Conservation (phyloP, 2,888 invertebrate species). For the Drosophila putrida region DNA sequence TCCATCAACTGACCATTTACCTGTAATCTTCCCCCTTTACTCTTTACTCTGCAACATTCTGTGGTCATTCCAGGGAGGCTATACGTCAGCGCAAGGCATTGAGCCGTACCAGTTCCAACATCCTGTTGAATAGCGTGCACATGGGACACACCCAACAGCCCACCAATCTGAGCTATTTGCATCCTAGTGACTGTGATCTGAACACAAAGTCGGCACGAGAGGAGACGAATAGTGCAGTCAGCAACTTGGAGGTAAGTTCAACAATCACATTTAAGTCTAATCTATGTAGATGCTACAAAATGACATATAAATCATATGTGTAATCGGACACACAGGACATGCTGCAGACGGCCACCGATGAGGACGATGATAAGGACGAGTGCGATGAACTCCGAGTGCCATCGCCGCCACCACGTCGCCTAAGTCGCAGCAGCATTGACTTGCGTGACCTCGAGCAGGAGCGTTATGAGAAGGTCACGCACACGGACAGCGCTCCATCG, state of each 20-base stretch:
- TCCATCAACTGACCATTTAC: conserved; percentile 13
- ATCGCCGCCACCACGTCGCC: conserved; percentile 85
- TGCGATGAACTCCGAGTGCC: conserved; percentile 85
- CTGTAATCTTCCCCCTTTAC: conserved; percentile 19
- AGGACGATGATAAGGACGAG: conserved; percentile 84
- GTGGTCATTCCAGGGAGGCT: conserved; percentile 87
- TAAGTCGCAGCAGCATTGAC: conserved; percentile 86
- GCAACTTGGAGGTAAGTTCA: conserved; percentile 85
- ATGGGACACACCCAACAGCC: conserved; percentile 92
- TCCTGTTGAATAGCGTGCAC: conserved; percentile 93
- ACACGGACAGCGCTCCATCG: conserved; percentile 85
- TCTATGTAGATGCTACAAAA: neutral
- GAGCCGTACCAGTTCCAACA: conserved; percentile 94
- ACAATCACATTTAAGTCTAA: conserved; percentile 8
- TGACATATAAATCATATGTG: neutral
- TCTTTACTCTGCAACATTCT: conserved; percentile 1
- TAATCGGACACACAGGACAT: conserved; percentile 76
- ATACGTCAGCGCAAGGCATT: conserved; percentile 93
- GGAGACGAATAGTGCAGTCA: conserved; percentile 85
- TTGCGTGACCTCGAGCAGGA: conserved; percentile 85
- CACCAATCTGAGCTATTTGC: conserved; percentile 88
- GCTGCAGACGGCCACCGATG: conserved; percentile 82
- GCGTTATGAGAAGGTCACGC: conserved; percentile 85
- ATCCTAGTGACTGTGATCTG: conserved; percentile 88
- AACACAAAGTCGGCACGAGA: conserved; percentile 84